Evolutionary conservation across 1,140 invertebrate genomes (phyloP).

Genomic region (Eupeodes corollae): DNA sequence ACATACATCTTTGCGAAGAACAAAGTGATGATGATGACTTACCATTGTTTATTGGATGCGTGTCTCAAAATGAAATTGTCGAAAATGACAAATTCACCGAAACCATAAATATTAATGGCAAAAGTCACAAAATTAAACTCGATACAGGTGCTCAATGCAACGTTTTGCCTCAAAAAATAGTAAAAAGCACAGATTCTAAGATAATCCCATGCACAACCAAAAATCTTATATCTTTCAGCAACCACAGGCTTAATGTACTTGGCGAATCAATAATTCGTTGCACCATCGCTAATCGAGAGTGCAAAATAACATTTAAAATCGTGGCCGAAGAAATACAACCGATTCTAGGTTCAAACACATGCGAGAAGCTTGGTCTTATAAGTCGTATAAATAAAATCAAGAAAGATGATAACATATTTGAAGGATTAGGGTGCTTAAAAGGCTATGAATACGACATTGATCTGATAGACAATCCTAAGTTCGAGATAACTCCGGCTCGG

Average conservation of each 20-base stretch:
- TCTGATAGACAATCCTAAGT: too few relatives aligned
- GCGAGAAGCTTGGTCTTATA: not conserved
- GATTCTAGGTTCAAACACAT: not conserved
- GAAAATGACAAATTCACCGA: too few relatives aligned
- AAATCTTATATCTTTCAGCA: not conserved
- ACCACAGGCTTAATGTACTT: not conserved
- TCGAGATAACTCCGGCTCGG: slow-evolving; percentile 9
- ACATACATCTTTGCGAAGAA: too few relatives aligned
- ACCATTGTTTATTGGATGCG: slow-evolving; percentile 12
- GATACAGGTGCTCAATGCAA: slow-evolving; percentile 1
- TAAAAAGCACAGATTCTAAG: not conserved
- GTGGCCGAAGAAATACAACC: too few relatives aligned
- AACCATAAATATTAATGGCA: not conserved
- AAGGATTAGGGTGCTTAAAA: slow-evolving; percentile 10
- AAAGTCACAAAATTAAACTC: not conserved
- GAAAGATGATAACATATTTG: slow-evolving; percentile 7
- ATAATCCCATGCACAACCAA: slow-evolving; percentile 1
- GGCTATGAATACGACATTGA: slow-evolving; percentile 10
- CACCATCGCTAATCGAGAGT: too few relatives aligned
- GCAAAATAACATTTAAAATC: too few relatives aligned
- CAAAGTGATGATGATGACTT: slow-evolving; percentile 9
- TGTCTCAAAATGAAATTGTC: slow-evolving; percentile 2
- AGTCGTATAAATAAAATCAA: not conserved
- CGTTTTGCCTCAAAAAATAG: not conserved
- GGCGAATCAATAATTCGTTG: not conserved